Percentiles rank a stretch among this genome's conserved stretches.
These are phyloP conservation scores for Mus pahari DNA, from an alignment of 2,113 vertebrate genomes.

Conservation along the genomic window DNA sequence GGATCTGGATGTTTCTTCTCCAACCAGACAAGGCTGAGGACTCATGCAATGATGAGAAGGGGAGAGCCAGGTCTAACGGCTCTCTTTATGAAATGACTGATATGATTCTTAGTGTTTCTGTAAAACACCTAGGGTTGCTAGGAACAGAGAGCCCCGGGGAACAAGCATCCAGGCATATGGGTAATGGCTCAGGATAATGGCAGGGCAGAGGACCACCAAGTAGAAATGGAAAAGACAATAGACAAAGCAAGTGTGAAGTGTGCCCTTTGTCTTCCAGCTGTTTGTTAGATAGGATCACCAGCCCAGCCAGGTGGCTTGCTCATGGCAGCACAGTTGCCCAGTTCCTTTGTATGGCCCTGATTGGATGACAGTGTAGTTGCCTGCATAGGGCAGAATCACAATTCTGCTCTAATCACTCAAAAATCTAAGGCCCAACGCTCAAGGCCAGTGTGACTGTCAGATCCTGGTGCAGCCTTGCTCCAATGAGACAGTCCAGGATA, in stretches of 20 bases:
- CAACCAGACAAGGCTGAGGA: not conserved
- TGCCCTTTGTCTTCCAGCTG: not conserved
- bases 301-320: not conserved
- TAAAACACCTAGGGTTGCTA: not conserved
- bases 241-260: not conserved
- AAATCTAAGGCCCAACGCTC: not conserved
- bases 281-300: not conserved
- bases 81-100: not conserved
- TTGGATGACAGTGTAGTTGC: not conserved
- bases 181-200: fast-evolving
- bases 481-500: not conserved
- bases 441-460: not conserved
- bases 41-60: not conserved
- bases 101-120: not conserved
- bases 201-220: not conserved
- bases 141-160: not conserved
- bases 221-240: no score
- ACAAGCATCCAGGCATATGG: not conserved
- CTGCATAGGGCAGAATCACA: not conserved
- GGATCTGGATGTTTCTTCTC: not conserved
- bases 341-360: not conserved
- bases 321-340: not conserved
- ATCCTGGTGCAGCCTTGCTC: not conserved
- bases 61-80: no score
- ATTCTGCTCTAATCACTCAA: not conserved